A percentile compares a stretch with the other conserved stretches of the same genome.
Conservation (phyloP, 2,888 invertebrate species). For the Thymelicus sylvestris region DNA sequence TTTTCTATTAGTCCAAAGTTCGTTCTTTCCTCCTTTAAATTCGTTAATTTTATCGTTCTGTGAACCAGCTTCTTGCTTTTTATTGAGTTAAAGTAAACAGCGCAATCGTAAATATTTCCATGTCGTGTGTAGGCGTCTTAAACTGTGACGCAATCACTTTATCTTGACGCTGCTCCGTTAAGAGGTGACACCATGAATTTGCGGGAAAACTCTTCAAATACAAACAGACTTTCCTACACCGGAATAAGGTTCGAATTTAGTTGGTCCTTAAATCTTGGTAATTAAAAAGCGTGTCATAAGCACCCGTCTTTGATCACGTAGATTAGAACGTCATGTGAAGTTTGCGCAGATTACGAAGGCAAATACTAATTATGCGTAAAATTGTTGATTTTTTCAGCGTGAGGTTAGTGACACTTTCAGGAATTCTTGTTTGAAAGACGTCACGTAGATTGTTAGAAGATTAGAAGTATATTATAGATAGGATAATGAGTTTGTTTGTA, state of each 20-base stretch:
- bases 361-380: conserved; percentile 32
- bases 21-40: no score
- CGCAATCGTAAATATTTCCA: conserved; percentile 7
- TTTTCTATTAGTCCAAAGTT: no score
- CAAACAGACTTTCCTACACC: not conserved
- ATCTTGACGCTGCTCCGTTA: conserved; percentile 29
- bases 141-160: conserved; percentile 28
- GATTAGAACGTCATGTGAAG: conserved; percentile 34
- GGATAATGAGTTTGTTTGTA: no score
- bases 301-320: conserved; percentile 32
- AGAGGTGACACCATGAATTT: conserved; percentile 33
- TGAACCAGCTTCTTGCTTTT: no score
- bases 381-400: conserved; percentile 24
- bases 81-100: no score
- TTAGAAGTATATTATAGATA: no score
- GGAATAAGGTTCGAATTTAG: not conserved
- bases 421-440: not conserved
- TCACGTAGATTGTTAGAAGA: not conserved
- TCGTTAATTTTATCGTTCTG: no score
- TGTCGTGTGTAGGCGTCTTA: conserved; percentile 27
- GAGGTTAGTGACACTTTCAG: conserved; percentile 11
- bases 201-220: not conserved
- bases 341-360: conserved; percentile 28
- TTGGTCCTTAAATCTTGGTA: not conserved
- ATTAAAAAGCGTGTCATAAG: conserved; percentile 33